A percentile compares a stretch with the other conserved stretches of the same genome.
Evolutionary conservation across 2,113 vertebrate genomes (phyloP).

Genomic region (Bagarius yarrelli): DNA sequence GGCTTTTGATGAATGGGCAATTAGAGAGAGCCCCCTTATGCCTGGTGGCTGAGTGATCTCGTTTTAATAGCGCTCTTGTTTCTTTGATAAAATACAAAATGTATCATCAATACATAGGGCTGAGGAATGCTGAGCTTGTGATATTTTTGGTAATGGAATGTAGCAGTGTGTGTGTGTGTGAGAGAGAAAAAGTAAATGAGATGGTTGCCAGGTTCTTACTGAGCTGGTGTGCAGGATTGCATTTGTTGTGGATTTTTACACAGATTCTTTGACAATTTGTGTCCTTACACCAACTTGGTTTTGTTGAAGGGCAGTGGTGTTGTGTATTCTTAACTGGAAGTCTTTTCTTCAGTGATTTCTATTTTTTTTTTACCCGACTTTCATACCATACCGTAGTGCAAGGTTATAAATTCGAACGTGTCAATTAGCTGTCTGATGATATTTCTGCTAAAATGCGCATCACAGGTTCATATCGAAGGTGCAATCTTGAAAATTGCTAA

Average conservation of each 20-base stretch:
- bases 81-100: conserved; percentile 77
- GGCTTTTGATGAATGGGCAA: conserved; percentile 77
- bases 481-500: too few relatives aligned
- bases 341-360: conserved; percentile 30
- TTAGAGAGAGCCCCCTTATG: conserved; percentile 68
- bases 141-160: conserved; percentile 66
- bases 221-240: conserved; percentile 20
- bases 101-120: conserved; percentile 70
- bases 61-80: conserved; percentile 74
- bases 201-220: conserved; percentile 29
- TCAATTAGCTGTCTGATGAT: not conserved
- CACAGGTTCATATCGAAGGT: not conserved
- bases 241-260: conserved; percentile 17
- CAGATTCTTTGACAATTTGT: not conserved
- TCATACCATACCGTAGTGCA: conserved; percentile 2
- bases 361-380: not conserved
- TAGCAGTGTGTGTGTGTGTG: conserved; percentile 4
- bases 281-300: conserved; percentile 3
- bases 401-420: not conserved
- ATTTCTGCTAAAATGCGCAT: not conserved
- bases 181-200: not conserved
- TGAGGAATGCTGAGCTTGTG: conserved; percentile 51
- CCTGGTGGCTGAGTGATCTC: conserved; percentile 73
- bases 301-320: not conserved
- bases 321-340: not conserved